These are phyloP conservation scores for Bovichtus diacanthus DNA, from an alignment of 2,797 vertebrate genomes.

Conservation along the genomic window DNA sequence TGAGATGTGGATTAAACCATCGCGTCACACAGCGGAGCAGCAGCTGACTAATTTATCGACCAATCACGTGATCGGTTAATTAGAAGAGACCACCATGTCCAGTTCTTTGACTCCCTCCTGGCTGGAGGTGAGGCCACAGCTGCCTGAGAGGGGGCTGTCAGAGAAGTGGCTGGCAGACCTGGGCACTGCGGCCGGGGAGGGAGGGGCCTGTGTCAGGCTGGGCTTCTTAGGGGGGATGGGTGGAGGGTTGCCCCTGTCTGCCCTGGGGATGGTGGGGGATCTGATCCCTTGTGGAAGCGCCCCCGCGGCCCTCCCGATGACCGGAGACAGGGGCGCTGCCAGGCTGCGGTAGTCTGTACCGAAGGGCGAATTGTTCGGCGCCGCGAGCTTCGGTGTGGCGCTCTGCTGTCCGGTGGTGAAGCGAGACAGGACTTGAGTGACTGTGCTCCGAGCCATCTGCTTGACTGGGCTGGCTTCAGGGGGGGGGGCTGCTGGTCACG, in stretches of 20 bases:
- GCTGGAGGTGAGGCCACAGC: slow-evolving; percentile 86
- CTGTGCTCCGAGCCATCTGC: slow-evolving; percentile 93
- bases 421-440: slow-evolving; percentile 94
- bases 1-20: slow-evolving; percentile 21
- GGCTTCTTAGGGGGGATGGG: slow-evolving; percentile 98
- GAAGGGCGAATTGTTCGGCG: slow-evolving; percentile 89
- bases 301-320: slow-evolving; percentile 85
- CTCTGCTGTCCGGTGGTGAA: slow-evolving; percentile 90
- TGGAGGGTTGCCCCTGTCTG: slow-evolving; percentile 93
- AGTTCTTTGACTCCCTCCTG: slow-evolving; percentile 92
- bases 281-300: slow-evolving; percentile 88
- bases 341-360: slow-evolving; percentile 89
- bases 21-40: slow-evolving; percentile 39
- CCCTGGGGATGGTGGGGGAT: slow-evolving; percentile 91
- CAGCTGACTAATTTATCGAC: slow-evolving; percentile 24
- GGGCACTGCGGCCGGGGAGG: slow-evolving; percentile 81
- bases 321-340: slow-evolving; percentile 86
- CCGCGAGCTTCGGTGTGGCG: slow-evolving; percentile 81
- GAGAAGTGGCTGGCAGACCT: slow-evolving; percentile 81
- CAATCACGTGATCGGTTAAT: slow-evolving; percentile 34
- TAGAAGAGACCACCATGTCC: slow-evolving; percentile 92
- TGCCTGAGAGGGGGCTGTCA: slow-evolving; percentile 83
- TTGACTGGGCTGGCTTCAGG: slow-evolving; percentile 88
- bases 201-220: slow-evolving; percentile 90
- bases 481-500: slow-evolving; percentile 74